A percentile compares a stretch with the other conserved stretches of the same genome.
These are phyloP conservation scores for Melanargia galathea DNA, from an alignment of 2,888 invertebrate genomes.

Conservation along the genomic window DNA sequence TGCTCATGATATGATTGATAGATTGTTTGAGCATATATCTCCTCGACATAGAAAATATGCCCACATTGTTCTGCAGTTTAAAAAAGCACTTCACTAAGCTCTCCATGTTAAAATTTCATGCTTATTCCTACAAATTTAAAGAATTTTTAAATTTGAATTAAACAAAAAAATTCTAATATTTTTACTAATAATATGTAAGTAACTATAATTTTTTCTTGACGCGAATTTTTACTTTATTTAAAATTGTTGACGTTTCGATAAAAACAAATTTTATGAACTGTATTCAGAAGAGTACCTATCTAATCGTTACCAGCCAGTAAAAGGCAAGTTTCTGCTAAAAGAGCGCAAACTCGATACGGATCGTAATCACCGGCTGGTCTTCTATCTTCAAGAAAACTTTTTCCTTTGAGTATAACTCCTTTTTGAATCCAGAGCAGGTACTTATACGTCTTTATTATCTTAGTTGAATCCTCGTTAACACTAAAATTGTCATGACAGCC, in stretches of 20 bases:
- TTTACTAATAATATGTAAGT: too few species aligned
- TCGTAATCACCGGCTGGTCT: conserved; percentile 96
- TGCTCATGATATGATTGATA: conserved; percentile 74
- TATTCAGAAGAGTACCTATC: neutral
- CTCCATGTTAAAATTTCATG: conserved; percentile 38
- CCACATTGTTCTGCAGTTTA: conserved; percentile 36
- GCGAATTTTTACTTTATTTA: conserved; percentile 31
- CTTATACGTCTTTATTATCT: too few species aligned
- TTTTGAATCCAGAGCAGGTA: too few species aligned
- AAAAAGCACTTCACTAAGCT: conserved; percentile 39
- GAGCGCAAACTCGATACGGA: conserved; percentile 85
- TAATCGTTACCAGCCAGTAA: conserved; percentile 28
- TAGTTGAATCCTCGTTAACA: too few species aligned
- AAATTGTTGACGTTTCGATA: conserved; percentile 29
- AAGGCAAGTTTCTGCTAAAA: conserved; percentile 73
- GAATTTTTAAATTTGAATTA: conserved; percentile 4
- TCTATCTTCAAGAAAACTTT: conserved; percentile 96
- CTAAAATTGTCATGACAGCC: conserved; percentile 96
- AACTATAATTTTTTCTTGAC: conserved; percentile 7
- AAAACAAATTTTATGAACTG: conserved; percentile 13
- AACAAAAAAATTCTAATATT: neutral
- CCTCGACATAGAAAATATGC: conserved; percentile 41
- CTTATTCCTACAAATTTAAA: neutral
- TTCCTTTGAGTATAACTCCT: conserved; percentile 90
- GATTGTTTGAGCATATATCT: conserved; percentile 63